Base-by-base conservation (phyloP, 2,113 vertebrate species). In the Dascyllus trimaculatus region DNA sequence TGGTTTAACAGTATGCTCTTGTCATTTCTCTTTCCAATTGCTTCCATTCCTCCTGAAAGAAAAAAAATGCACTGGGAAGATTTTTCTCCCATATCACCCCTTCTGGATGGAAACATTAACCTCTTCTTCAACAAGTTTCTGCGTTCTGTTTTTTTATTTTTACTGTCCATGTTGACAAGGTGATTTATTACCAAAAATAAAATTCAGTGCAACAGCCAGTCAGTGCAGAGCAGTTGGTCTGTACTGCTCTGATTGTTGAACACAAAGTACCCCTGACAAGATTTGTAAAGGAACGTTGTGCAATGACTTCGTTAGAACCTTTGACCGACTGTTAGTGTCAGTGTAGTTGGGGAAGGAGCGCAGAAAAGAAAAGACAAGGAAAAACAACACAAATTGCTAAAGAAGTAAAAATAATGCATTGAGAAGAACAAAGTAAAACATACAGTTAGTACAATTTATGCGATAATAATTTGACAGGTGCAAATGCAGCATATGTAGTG, bases 241-340 rank as follows among this genome's bases (percentile, higher is more conserved):
- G 26, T 86, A 35, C 26, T 22, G 62, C 43, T 72, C 45, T 79
- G 67, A 46, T 52, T 46, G 51, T 35, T 46, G 35, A 54, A 61
- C 24, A 38, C 63, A 45, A 17, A 70, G 15, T 56, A 32, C 64
- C 67, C 43, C 43, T 58, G 46, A 65, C 25, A 48, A 57, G 58
- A 19, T 29, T 75, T 80, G 64, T 40, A 26, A 71, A 69, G 52
- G 22, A 60, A 17, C 38, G 9, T 21, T 48, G 19, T 25, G 51
- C 71, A 53, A 24, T 29, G 40, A 38, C 26, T 71, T 61, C 73
- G 73, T 21, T 53, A 54, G 4, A 24, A 13, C 26, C 19, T 59
- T 66, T 19, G 5, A 24, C 54, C 62, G 66, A 68, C 57, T 52
- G 32, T 61, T 25, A 19, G 38, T 22, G 32, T 58, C 46, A 49